A percentile compares a stretch with the other conserved stretches of the same genome.
Conservation (phyloP, 2,113 vertebrate species). For the Cricetomys ansorgei region DNA sequence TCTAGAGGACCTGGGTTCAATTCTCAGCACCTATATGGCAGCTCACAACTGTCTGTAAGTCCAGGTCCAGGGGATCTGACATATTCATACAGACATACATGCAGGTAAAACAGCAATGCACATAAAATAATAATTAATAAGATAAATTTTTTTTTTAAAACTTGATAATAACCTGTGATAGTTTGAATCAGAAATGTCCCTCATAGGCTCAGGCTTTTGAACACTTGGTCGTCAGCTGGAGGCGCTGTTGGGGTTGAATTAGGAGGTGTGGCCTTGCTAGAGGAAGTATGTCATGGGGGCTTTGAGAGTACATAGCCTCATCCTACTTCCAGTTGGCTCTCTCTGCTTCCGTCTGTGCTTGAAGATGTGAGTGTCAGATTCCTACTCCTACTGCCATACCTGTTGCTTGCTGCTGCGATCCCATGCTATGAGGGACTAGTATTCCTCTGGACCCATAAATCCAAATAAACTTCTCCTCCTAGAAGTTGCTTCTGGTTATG, state of each 20-base stretch:
- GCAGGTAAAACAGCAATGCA: too few species aligned
- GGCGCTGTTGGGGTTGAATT: not conserved
- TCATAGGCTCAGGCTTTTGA: not conserved
- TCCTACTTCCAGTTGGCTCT: not conserved
- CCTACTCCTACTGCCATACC: not conserved
- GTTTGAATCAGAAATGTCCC: not conserved
- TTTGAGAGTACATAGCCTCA: not conserved
- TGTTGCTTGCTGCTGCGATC: not conserved
- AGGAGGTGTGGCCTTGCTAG: not conserved
- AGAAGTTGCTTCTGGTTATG: not conserved
- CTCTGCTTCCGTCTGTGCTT: not conserved
- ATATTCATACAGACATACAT: too few species aligned
- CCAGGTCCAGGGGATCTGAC: too few species aligned
- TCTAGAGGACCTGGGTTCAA: too few species aligned
- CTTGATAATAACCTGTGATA: not conserved
- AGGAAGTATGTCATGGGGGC: not conserved
- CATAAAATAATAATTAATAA: too few species aligned
- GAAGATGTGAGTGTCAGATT: not conserved
- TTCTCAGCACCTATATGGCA: too few species aligned
- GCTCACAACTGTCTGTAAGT: too few species aligned
- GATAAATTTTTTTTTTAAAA: too few species aligned
- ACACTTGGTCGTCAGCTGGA: not conserved
- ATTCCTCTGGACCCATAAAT: not conserved
- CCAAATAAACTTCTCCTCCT: not conserved
- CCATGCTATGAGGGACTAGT: not conserved